Conservation (phyloP, 1,140 invertebrate genomes). For the Neodiprion fabricii region DNA sequence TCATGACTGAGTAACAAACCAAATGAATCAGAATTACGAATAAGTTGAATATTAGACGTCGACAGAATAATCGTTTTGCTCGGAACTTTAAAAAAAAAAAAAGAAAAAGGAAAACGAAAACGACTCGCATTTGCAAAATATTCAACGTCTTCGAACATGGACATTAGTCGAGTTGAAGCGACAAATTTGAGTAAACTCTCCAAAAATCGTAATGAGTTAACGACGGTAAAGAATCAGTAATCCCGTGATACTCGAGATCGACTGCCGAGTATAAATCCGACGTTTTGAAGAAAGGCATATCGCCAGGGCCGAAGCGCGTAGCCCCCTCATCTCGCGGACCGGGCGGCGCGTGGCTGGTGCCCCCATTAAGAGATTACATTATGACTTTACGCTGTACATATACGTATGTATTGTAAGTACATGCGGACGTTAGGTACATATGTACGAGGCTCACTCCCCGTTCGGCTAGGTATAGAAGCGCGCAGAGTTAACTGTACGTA, state of each 20-base stretch:
- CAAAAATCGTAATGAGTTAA: neutral
- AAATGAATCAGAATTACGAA: too few relatives aligned
- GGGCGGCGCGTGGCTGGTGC: slow-evolving; percentile 28
- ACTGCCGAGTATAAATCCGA: too few relatives aligned
- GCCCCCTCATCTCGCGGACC: slow-evolving; percentile 10
- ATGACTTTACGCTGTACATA: slow-evolving; percentile 38
- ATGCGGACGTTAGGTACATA: neutral
- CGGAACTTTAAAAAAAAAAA: neutral
- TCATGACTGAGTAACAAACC: too few relatives aligned
- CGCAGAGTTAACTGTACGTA: slow-evolving; percentile 1
- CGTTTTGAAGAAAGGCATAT: too few relatives aligned
- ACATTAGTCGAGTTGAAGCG: neutral
- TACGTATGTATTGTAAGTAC: neutral
- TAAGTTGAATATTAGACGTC: too few relatives aligned
- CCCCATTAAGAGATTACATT: slow-evolving; percentile 47
- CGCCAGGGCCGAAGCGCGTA: neutral
- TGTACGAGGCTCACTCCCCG: neutral
- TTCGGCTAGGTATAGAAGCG: neutral
- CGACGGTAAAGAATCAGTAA: neutral
- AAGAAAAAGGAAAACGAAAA: neutral
- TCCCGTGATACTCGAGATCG: too few relatives aligned
- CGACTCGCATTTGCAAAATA: neutral
- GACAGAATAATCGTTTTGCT: too few relatives aligned
- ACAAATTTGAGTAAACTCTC: too few relatives aligned
- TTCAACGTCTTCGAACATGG: too few relatives aligned